A percentile compares a stretch with the other conserved stretches of the same genome.
phyloP scores from a whole-genome alignment of 1,140 invertebrate species.

The Drosophila fuyamai region DNA sequence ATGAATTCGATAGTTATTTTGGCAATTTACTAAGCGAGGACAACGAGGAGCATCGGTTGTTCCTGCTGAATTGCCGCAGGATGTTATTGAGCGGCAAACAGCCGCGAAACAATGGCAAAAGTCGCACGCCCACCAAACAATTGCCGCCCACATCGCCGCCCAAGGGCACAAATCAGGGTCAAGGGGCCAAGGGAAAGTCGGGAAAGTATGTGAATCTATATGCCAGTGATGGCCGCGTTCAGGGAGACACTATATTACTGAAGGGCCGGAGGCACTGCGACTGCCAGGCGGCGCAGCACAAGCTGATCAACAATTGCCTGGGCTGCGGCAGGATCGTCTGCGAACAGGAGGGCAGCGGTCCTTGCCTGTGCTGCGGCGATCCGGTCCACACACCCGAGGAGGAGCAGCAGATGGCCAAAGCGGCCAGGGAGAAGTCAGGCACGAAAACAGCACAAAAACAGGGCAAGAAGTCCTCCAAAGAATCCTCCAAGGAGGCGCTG shows the following conservation, averaged over 20 bases:
- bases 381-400: conserved; percentile 92
- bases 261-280: conserved; percentile 94
- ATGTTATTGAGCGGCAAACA: conserved; percentile 85
- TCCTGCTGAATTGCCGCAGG: conserved; percentile 88
- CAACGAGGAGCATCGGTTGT: conserved; percentile 88
- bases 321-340: conserved; percentile 98
- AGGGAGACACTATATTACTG: conserved; percentile 87
- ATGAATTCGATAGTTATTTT: conserved; percentile 90
- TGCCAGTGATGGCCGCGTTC: conserved; percentile 88
- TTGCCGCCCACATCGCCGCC: conserved; percentile 4
- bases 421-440: conserved; percentile 4
- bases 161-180: background rate
- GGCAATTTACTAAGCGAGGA: conserved; percentile 88
- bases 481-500: conserved; percentile 81
- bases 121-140: conserved; percentile 29
- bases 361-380: conserved; percentile 96
- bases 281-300: conserved; percentile 96
- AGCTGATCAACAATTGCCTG: conserved; percentile 96
- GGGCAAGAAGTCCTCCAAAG: conserved; percentile 8
- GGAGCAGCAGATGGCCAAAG: conserved; percentile 53
- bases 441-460: conserved; percentile 4
- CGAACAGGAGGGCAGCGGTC: conserved; percentile 97
- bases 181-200: conserved; percentile 87
- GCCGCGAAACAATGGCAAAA: conserved; percentile 65
- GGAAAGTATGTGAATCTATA: conserved; percentile 91